Conservation (phyloP, 2,797 vertebrate genomes). For the Scolopax rusticola region DNA sequence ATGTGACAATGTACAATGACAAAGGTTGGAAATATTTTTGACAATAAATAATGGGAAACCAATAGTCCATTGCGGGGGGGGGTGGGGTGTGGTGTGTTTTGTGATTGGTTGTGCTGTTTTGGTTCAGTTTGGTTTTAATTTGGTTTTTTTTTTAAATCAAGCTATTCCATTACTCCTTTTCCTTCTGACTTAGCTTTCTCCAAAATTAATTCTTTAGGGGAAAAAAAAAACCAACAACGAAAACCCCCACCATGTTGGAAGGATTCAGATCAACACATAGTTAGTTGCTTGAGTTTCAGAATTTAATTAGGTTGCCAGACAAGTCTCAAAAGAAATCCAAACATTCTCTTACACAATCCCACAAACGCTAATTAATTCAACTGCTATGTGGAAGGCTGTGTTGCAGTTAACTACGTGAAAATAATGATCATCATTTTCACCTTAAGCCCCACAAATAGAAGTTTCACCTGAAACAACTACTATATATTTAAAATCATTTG, state of each 20-base stretch:
- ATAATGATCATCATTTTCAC: not conserved
- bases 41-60: not conserved
- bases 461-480: not conserved
- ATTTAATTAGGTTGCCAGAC: constrained; percentile 21
- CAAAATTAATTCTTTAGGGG: not conserved
- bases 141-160: not conserved
- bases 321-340: constrained; percentile 50
- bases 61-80: fast-evolving
- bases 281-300: not conserved
- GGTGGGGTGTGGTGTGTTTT: not conserved
- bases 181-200: not conserved
- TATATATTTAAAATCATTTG: not conserved
- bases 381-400: not conserved
- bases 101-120: not conserved
- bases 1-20: not conserved
- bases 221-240: not conserved
- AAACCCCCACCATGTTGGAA: fast-evolving
- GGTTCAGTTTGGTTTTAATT: not conserved
- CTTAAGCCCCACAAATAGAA: not conserved
- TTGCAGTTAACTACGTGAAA: not conserved
- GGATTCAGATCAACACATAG: not conserved
- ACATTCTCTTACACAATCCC: constrained; percentile 23
- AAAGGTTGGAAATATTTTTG: not conserved
- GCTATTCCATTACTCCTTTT: not conserved
- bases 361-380: constrained; percentile 36